These are phyloP conservation scores for Hippopotamus amphibius DNA, from an alignment of 2,113 vertebrate genomes.

Conservation along the genomic window DNA sequence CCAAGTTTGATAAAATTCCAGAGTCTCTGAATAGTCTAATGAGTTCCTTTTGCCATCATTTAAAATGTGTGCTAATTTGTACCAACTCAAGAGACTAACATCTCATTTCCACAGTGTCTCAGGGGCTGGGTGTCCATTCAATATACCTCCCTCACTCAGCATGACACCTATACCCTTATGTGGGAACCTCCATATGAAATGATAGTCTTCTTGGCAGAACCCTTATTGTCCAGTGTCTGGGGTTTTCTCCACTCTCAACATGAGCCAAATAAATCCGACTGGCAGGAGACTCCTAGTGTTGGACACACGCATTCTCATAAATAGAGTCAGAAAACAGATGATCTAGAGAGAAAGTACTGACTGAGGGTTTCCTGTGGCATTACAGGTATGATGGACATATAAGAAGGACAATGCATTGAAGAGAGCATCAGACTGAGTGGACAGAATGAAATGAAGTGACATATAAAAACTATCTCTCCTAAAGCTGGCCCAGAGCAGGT, in stretches of 20 bases:
- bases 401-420: not conserved
- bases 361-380: not conserved
- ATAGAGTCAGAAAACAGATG: not conserved
- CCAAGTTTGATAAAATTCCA: slow-evolving; percentile 61
- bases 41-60: slow-evolving; percentile 53
- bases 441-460: slow-evolving; percentile 6
- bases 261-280: slow-evolving; percentile 47
- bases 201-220: not conserved
- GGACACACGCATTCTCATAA: not conserved
- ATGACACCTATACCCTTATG: not conserved
- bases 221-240: slow-evolving; percentile 10
- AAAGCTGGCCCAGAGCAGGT: not conserved
- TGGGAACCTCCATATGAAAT: slow-evolving; percentile 7
- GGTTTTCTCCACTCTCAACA: not conserved
- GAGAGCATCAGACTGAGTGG: not conserved
- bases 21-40: slow-evolving; percentile 53
- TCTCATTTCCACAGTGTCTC: slow-evolving; percentile 60
- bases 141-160: not conserved
- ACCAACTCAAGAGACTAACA: slow-evolving; percentile 61
- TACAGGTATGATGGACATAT: not conserved
- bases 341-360: not conserved
- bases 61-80: slow-evolving; percentile 67
- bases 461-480: not conserved
- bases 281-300: not conserved
- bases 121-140: not conserved